Evolutionary conservation across 2,888 invertebrate species (phyloP).

Genomic region (Meganola albula): DNA sequence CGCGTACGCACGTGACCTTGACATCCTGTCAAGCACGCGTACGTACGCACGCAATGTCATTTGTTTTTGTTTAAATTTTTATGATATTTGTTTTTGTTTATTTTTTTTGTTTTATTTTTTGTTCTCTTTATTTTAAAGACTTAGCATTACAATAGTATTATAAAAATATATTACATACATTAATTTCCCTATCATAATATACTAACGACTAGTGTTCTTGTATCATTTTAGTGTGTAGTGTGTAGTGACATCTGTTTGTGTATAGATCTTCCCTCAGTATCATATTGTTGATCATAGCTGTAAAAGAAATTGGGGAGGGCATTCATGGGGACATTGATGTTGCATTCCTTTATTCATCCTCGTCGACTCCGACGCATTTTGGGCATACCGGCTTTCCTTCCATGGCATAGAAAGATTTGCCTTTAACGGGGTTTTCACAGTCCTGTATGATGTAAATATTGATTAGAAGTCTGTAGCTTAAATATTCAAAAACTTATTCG

Average conservation of each 20-base stretch:
- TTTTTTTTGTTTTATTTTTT: conserved; percentile 59
- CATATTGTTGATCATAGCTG: conserved; percentile 67
- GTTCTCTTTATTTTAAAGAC: conserved; percentile 77
- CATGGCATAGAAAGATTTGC: conserved; percentile 98
- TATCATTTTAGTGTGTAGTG: conserved; percentile 33
- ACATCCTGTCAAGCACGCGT: conserved; percentile 33
- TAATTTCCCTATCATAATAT: conserved; percentile 51
- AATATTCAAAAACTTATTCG: conserved; percentile 24
- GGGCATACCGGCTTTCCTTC: conserved; percentile 98
- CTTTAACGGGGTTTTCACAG: conserved; percentile 94
- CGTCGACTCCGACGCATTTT: conserved; percentile 93
- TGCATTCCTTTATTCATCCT: conserved; percentile 81
- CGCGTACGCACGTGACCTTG: conserved; percentile 58
- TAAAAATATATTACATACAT: conserved; percentile 72
- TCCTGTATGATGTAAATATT: conserved; percentile 81
- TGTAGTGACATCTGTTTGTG: conserved; percentile 44
- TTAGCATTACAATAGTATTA: conserved; percentile 73
- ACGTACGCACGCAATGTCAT: conserved; percentile 27
- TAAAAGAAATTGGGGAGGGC: conserved; percentile 66
- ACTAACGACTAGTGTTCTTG: conserved; percentile 47
- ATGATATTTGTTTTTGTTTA: conserved; percentile 38
- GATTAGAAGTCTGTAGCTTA: conserved; percentile 28
- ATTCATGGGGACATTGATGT: conserved; percentile 44
- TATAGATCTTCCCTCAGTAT: conserved; percentile 38
- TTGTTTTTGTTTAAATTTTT: conserved; percentile 36